Base-by-base conservation (phyloP, 2,797 vertebrate genomes). In the Falco concolor region DNA sequence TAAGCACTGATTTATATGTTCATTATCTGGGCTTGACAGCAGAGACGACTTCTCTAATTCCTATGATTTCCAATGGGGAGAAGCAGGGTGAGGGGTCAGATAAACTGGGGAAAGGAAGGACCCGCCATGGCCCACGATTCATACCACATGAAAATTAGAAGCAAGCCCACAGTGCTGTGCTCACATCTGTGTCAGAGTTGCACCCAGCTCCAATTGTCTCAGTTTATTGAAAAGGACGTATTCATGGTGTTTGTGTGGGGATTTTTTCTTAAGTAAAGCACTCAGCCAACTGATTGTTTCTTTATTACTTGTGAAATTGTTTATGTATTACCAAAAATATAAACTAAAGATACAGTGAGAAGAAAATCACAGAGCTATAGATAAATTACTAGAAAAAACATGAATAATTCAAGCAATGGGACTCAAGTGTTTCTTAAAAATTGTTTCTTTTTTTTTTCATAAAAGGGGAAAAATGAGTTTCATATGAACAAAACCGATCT, bases 321-420 rank as follows among this genome's bases (percentile, higher is more conserved):
- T 81, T 93, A 78, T 65, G 56, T 64, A 65, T 95, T 82, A 84
- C 28, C 19, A 17, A 49, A 96, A 93, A 12, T 65, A 79, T 81
- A 86, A 94, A 86, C 73, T 90, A 73, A 90, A 94, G 63, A 49
- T 32, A 80, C n/a, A 47, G 21, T 6, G 5, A 84, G 82, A 95
- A 92, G 50, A 90, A 86, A 94, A 94, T 76, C 85, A 72, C 67
- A 72, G 32, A 83, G 6, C 12, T 94, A 15, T 17, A 82, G 40
- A 56, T 74, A 96, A 89, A 72, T 87, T 91, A n/a, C 44, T 54
- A 53, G 84, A 7, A 68, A 70, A 92, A 57, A 4, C 12, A 92
- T 94, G 28, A 96, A 83, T 96, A 95, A 97, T 93, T 94, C 85
- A 96, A 89, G 67, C 53, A 90, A 28, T 24, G 64, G 40, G 23